A percentile compares a stretch with the other conserved stretches of the same genome.
phyloP scores from a whole-genome alignment of 2,113 vertebrate species.

The Axis porcinus region DNA sequence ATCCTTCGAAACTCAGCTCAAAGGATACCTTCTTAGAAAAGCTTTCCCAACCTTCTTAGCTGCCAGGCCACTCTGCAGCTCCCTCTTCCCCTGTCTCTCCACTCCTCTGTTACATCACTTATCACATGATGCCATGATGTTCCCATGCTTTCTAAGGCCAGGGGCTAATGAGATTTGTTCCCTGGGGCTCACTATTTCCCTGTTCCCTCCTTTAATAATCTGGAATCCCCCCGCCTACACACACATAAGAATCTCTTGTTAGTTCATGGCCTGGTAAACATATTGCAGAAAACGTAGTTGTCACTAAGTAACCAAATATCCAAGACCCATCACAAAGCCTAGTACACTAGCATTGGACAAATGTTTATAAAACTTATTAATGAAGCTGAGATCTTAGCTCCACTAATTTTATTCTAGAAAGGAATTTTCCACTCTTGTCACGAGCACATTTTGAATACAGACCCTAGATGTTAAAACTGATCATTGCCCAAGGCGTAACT shows the following conservation, averaged over 20 bases:
- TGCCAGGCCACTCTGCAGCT: neutral
- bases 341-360: neutral
- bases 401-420: neutral
- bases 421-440: neutral
- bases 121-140: rapidly evolving
- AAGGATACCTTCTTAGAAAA: neutral
- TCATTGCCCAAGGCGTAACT: rapidly evolving
- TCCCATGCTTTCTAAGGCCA: neutral
- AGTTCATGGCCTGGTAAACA: neutral
- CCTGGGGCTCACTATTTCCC: neutral
- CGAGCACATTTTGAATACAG: neutral
- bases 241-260: neutral
- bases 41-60: neutral
- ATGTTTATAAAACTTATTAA: neutral
- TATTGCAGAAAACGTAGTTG: neutral
- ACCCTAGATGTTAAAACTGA: neutral
- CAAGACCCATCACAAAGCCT: neutral
- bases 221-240: neutral
- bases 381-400: neutral
- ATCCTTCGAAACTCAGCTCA: neutral
- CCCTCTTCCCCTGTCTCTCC: neutral
- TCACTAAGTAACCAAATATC: neutral
- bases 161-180: neutral
- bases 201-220: neutral
- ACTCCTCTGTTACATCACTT: neutral